phyloP scores from a whole-genome alignment of 2,888 invertebrate genomes.

The Lycia hirtaria region DNA sequence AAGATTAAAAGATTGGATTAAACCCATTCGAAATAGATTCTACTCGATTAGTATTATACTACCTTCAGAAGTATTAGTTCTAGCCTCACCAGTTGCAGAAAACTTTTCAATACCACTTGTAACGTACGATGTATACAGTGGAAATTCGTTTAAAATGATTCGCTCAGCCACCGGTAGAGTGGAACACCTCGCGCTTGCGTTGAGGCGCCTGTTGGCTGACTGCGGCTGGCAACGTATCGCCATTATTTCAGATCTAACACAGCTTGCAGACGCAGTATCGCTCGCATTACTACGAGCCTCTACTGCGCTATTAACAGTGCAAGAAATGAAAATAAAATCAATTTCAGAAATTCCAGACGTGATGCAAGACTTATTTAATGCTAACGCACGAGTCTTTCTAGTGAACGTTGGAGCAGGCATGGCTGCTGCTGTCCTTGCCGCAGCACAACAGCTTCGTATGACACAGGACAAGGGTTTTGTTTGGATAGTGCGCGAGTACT shows the following conservation, averaged over 20 bases:
- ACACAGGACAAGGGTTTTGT: neutral
- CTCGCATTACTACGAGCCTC: neutral
- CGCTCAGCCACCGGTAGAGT: neutral
- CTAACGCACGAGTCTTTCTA: neutral
- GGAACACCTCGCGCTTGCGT: conserved; percentile 10
- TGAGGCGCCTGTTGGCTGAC: conserved; percentile 15
- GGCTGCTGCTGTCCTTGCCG: neutral
- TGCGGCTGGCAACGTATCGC: conserved; percentile 3
- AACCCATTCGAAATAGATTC: too few relatives aligned
- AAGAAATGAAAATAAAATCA: neutral
- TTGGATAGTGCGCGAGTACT: conserved; percentile 2
- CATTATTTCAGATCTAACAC: neutral
- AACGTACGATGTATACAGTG: neutral
- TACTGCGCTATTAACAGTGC: neutral
- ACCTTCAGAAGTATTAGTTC: neutral
- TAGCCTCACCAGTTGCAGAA: neutral
- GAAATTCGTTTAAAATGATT: neutral
- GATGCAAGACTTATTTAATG: neutral
- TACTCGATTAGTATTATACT: neutral
- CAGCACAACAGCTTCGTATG: neutral
- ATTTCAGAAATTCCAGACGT: too few relatives aligned
- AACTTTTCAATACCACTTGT: neutral
- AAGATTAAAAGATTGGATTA: neutral
- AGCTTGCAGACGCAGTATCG: neutral
- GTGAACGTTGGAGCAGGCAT: neutral